Percentiles rank a stretch among this genome's conserved stretches.
These are phyloP conservation scores for Balearica regulorum DNA, from an alignment of 2,797 vertebrate genomes.

Conservation along the genomic window DNA sequence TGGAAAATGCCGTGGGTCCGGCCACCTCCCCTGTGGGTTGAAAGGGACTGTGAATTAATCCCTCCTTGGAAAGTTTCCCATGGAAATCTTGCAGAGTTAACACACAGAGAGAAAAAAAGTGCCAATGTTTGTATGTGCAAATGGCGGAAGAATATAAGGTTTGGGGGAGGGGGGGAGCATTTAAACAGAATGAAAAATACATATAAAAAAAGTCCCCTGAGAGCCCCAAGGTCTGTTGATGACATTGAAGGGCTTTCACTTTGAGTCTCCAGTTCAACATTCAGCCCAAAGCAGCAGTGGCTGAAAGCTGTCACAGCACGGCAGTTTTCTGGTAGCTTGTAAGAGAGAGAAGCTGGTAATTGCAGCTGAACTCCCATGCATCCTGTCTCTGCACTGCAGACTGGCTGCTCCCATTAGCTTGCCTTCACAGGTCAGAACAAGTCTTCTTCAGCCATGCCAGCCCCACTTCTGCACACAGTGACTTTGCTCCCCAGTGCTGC, in stretches of 20 bases:
- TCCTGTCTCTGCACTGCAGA: not conserved
- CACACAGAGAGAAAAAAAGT: not conserved
- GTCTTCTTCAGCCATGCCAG: not conserved
- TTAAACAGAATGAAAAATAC: not conserved
- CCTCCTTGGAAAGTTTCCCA: slow-evolving; percentile 32
- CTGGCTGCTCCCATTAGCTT: not conserved
- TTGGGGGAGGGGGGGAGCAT: not conserved
- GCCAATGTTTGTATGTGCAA: not conserved
- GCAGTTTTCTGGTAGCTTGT: not conserved
- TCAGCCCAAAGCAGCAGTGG: not conserved
- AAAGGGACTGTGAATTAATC: not conserved
- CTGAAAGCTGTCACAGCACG: not conserved
- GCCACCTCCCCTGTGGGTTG: not conserved
- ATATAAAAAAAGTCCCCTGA: not conserved
- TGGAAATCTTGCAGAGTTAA: not conserved
- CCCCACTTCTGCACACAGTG: not conserved
- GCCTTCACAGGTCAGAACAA: fast-evolving
- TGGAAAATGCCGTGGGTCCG: not conserved
- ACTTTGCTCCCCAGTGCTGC: not conserved
- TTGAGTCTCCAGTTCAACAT: not conserved
- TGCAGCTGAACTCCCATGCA: not conserved
- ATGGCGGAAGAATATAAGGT: not conserved
- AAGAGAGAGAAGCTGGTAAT: not conserved
- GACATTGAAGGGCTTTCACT: not conserved
- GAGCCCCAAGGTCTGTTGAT: not conserved